These are phyloP conservation scores for Copidosoma floridanum DNA, from an alignment of 1,140 invertebrate genomes.

Conservation along the genomic window DNA sequence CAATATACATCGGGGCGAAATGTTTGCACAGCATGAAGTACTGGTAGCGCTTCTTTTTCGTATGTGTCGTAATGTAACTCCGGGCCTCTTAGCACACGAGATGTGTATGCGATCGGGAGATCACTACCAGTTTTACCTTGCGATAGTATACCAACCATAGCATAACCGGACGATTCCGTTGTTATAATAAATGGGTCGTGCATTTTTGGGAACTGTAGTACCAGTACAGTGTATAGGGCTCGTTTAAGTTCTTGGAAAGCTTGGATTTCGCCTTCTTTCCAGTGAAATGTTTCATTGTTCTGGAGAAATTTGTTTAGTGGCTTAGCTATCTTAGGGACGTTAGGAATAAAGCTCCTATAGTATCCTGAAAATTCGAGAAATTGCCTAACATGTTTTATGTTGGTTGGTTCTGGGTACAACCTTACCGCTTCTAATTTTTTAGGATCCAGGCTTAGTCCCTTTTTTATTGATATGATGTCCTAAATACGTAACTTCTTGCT, in stretches of 20 bases:
- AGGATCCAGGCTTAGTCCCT: neutral
- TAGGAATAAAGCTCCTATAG: slow-evolving; percentile 1
- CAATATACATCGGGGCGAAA: neutral
- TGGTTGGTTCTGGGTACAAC: neutral
- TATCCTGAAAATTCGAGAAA: slow-evolving; percentile 7
- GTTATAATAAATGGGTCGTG: slow-evolving; percentile 43
- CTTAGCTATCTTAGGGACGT: neutral
- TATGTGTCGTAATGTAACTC: neutral
- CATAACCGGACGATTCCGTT: slow-evolving; percentile 45
- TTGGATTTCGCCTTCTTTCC: neutral
- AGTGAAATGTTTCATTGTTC: neutral
- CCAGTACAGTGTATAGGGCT: slow-evolving; percentile 13
- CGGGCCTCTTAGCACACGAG: too few relatives aligned
- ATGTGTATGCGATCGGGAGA: neutral
- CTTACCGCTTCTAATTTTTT: neutral
- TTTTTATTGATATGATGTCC: neutral
- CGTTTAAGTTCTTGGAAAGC: neutral
- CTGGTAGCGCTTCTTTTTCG: slow-evolving; percentile 1
- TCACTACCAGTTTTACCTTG: slow-evolving; percentile 24
- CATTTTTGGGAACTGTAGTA: slow-evolving; percentile 46
- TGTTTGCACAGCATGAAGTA: slow-evolving; percentile 21
- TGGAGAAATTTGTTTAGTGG: neutral
- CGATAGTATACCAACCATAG: slow-evolving; percentile 42
- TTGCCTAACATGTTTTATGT: neutral
- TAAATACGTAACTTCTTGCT: neutral